Base-by-base conservation (phyloP, 2,113 vertebrate species). In the Petromus typicus region DNA sequence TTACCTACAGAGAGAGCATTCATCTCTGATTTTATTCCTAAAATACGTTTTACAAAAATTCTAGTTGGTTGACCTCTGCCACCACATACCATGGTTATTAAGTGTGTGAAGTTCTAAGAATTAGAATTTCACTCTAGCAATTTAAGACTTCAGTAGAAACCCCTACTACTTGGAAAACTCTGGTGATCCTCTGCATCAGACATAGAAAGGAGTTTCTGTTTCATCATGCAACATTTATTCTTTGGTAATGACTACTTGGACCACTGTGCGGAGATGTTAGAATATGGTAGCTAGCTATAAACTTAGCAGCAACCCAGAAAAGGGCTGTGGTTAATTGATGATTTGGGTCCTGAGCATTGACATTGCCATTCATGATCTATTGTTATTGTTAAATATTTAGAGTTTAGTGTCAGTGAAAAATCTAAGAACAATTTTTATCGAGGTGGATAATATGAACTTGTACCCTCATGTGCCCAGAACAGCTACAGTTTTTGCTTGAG, bases 41-140 rank as follows among this genome's bases (percentile, higher is more conserved):
- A 92, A 89, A 75, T 78, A 48, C 5, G 3, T 48, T 89, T 91
- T 75, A 17, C 16, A 83, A 86, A 94, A n/a, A 25, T 34, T 54
- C 43, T 48, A 23, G 23, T 83, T 59, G 63, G 11, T n/a, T 90
- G 37, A 11, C n/a, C 59, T 16, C 37, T 71, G 22, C 18, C 25
- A 69, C 43, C 56, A 80, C 23, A 30, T 32, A 66, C 6, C 40
- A 61, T 43, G 10, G n/a, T 10, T 54, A 51, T 71, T 84, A 81
- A 93, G 89, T 54, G 23, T 30, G 30, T 73, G 57, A 71, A 71
- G 87, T 90, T 4, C 32, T 64, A 63, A 63, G 61, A 76, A 79
- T 89, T 92, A 86, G 5, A 92, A 69, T 86, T 73, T 78, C 14
- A 34, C 89, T 32, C 32, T 90, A 54, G 73, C 32, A 86, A 71